phyloP scores from a whole-genome alignment of 1,140 invertebrate genomes.

The Drosophila lacteicornis region DNA sequence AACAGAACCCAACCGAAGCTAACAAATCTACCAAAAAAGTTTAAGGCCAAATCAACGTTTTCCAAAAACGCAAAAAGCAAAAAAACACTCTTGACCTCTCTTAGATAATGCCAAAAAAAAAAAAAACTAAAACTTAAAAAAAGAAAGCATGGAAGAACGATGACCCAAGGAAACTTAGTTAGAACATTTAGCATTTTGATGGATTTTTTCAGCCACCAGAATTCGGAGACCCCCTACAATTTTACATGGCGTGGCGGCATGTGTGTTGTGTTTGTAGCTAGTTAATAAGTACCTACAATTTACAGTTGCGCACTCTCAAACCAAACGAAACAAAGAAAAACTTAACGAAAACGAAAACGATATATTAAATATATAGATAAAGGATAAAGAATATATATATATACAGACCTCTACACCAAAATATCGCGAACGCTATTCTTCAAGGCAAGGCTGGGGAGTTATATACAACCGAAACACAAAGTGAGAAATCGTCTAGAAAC shows the following conservation, averaged over 20 bases:
- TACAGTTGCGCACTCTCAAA: constrained; percentile 66
- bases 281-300: constrained; percentile 71
- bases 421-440: constrained; percentile 65
- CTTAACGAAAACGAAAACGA: constrained; percentile 23
- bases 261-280: constrained; percentile 61
- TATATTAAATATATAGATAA: constrained; percentile 54
- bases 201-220: constrained; percentile 68
- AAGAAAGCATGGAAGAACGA: background rate
- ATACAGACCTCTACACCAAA: constrained; percentile 58
- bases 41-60: constrained; percentile 77
- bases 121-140: constrained; percentile 13
- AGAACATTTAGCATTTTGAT: constrained; percentile 71
- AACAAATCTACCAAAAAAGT: constrained; percentile 63
- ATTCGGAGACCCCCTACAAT: constrained; percentile 28
- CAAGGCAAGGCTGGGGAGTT: constrained; percentile 57
- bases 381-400: constrained; percentile 22
- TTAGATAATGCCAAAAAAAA: constrained; percentile 64
- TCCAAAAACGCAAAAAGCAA: constrained; percentile 74
- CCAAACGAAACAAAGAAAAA: constrained; percentile 20
- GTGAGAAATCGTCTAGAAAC: constrained; percentile 48
- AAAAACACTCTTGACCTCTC: constrained; percentile 69
- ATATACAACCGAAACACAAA: constrained; percentile 48
- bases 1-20: constrained; percentile 69
- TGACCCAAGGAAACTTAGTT: constrained; percentile 55
- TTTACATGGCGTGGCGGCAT: constrained; percentile 57